A percentile compares a stretch with the other conserved stretches of the same genome.
These are phyloP conservation scores for Naso thynnoides DNA, from an alignment of 2,797 vertebrate genomes.

Conservation along the genomic window DNA sequence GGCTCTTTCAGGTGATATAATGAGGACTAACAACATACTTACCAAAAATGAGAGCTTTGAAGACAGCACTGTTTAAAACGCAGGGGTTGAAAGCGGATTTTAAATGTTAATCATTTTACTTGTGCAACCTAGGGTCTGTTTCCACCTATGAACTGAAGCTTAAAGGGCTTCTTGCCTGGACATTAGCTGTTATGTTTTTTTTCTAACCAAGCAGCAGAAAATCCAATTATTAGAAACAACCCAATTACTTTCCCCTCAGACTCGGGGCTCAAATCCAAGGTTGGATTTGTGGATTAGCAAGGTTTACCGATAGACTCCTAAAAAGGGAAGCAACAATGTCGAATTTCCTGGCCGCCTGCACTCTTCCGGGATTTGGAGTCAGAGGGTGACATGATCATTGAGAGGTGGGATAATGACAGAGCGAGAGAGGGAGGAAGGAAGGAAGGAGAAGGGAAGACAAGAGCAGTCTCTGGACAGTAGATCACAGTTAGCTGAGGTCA, in stretches of 20 bases:
- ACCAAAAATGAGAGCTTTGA: slow-evolving; percentile 76
- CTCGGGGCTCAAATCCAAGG: slow-evolving; percentile 85
- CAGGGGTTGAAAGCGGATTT: slow-evolving; percentile 76
- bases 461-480: slow-evolving; percentile 59
- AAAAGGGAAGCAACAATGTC: slow-evolving; percentile 83
- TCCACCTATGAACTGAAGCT: slow-evolving; percentile 73
- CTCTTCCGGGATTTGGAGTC: slow-evolving; percentile 83
- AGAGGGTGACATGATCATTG: slow-evolving; percentile 82
- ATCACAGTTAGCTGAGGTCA: slow-evolving; percentile 76
- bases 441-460: slow-evolving; percentile 22
- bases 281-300: slow-evolving; percentile 87
- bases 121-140: slow-evolving; percentile 68
- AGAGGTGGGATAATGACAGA: slow-evolving; percentile 72
- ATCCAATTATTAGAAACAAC: slow-evolving; percentile 90
- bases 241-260: slow-evolving; percentile 88
- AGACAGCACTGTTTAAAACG: slow-evolving; percentile 68
- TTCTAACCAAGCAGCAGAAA: slow-evolving; percentile 85
- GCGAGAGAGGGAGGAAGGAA: slow-evolving; percentile 34
- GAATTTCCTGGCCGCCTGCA: slow-evolving; percentile 79
- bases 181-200: slow-evolving; percentile 73
- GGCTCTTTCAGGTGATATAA: slow-evolving; percentile 76
- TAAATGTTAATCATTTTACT: slow-evolving; percentile 85
- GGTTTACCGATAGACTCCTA: slow-evolving; percentile 84
- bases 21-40: slow-evolving; percentile 82
- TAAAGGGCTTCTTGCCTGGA: slow-evolving; percentile 75